Conservation (phyloP, 2,797 vertebrate species). For the Cryptoblepharus egeriae region DNA sequence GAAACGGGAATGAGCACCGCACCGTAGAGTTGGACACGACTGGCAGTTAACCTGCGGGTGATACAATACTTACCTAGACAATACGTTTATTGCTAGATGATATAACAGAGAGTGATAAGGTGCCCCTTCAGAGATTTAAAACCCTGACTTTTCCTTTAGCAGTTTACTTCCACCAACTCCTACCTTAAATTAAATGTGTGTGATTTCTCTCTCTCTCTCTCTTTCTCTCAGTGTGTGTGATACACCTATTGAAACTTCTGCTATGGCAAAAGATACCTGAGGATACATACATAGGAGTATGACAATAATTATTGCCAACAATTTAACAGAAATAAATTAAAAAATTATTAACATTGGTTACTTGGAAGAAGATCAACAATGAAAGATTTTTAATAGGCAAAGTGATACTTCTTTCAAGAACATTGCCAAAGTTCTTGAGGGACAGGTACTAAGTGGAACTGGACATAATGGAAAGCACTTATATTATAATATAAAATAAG, state of each 20-base stretch:
- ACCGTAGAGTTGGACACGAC: too few species aligned
- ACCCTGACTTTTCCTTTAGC: not conserved
- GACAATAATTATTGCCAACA: constrained; percentile 51
- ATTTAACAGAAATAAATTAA: constrained; percentile 58
- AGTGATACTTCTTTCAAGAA: constrained; percentile 54
- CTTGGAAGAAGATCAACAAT: constrained; percentile 51
- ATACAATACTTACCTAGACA: not conserved
- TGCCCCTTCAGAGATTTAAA: not conserved
- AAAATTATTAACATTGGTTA: constrained; percentile 44
- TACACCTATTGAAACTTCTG: constrained; percentile 17
- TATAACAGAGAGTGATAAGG: too few species aligned
- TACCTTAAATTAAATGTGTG: too few species aligned
- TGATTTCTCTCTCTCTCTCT: too few species aligned
- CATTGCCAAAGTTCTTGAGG: constrained; percentile 56
- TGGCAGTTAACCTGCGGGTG: not conserved
- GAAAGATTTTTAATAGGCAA: constrained; percentile 62
- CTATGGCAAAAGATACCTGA: constrained; percentile 19
- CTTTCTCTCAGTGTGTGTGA: not conserved
- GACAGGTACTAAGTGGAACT: constrained; percentile 65
- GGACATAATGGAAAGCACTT: constrained; percentile 52
- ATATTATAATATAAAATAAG: constrained; percentile 45
- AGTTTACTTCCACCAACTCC: not conserved
- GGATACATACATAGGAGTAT: constrained; percentile 29
- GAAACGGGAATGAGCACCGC: too few species aligned
- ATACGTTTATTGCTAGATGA: fast-evolving